A percentile compares a stretch with the other conserved stretches of the same genome.
These are phyloP conservation scores for Dinomys branickii DNA, from an alignment of 2,113 vertebrate genomes.

Conservation along the genomic window DNA sequence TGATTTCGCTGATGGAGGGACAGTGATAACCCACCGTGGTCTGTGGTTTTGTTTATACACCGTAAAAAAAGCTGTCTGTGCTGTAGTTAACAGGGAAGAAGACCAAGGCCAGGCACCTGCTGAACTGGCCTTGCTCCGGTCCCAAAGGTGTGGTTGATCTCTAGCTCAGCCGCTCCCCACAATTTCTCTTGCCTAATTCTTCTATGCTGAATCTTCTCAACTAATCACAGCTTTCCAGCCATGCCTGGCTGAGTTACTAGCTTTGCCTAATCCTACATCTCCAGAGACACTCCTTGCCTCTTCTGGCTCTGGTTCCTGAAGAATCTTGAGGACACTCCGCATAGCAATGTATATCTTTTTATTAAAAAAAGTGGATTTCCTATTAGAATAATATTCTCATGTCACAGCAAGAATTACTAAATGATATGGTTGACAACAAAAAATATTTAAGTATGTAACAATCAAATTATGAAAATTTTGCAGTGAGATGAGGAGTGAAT, in stretches of 20 bases:
- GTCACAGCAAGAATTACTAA: background rate
- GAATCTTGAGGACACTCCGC: background rate
- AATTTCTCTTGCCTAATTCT: background rate
- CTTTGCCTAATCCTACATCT: background rate
- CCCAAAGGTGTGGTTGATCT: too few species aligned
- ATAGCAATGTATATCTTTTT: background rate
- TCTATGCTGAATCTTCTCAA: background rate
- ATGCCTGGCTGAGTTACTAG: background rate
- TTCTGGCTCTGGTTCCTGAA: background rate
- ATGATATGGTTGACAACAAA: background rate
- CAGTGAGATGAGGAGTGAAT: background rate
- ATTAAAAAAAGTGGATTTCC: background rate
- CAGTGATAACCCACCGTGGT: too few species aligned
- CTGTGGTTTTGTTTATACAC: too few species aligned
- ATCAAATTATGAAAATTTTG: slow-evolving; percentile 41
- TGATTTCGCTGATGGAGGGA: too few species aligned
- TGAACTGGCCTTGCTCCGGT: too few species aligned
- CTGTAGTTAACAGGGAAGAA: too few species aligned
- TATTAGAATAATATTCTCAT: background rate
- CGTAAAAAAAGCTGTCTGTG: too few species aligned
- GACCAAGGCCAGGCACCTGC: too few species aligned
- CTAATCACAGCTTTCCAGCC: background rate
- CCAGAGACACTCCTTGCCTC: background rate
- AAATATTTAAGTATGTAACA: slow-evolving; percentile 14
- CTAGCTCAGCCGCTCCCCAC: too few species aligned